Base-by-base conservation (phyloP, 2,113 vertebrate genomes). In the Alouatta palliata region DNA sequence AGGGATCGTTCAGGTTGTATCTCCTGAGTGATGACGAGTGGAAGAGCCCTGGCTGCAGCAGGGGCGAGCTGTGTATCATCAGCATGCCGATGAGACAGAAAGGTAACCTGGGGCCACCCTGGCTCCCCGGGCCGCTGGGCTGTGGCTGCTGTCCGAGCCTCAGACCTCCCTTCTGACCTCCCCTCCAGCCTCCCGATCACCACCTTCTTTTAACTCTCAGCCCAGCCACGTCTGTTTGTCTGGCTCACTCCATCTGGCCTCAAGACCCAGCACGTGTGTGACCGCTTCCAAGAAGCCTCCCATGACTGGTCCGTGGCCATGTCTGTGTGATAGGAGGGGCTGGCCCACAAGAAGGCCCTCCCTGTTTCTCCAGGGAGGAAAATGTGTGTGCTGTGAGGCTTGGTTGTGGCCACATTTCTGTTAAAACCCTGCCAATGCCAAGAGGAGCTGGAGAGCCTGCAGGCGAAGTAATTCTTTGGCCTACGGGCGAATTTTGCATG, bases 401-500 rank as follows among this genome's bases (percentile, higher is more conserved):
- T 27, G 13, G 27, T 73, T 85, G 47, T 81, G 79, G 82, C 83
- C 21, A 1, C 6, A 8, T 89, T 82, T 89, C 71, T 86, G 32
- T 54, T 35, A 70, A 75, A 66, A 47, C 79, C 56, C 82, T 61
- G 14, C 89, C 85, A 17, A 35, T 68, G 75, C 58, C 52, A 23
- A 30, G 37, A 76, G 37, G 79, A 76, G 45, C 17, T 0, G 2
- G n/a, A 19, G 16, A 17, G 7, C 0, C 3, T 8, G 32, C 40
- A 11, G 91, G 7, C 8, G 1, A 12, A 9, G 23, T 2, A 4
- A 17, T 21, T 8, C 35, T 54, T 71, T 32, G 43, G 9, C 10
- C 43, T 4, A 0, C 0, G 0, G 3, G 35, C 17, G 37, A 16
- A 12, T 52, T 91, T 30, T 3, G 3, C 8, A 40, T 6, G 0